A percentile compares a stretch with the other conserved stretches of the same genome.
Conservation (phyloP, 2,113 vertebrate genomes). For the Alouatta palliata region DNA sequence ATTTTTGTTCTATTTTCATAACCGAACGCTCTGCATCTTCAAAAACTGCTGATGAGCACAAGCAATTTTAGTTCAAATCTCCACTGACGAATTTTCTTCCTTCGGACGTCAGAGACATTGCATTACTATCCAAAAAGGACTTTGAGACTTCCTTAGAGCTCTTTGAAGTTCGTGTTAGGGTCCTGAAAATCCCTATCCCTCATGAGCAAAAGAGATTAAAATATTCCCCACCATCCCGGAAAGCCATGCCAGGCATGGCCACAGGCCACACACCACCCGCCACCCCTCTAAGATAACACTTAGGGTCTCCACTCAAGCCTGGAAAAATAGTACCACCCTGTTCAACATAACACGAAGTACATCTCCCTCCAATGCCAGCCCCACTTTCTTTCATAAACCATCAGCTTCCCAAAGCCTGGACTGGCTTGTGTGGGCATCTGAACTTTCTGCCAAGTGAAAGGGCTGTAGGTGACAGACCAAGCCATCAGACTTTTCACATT, state of each 20-base stretch:
- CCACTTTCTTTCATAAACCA: fast-evolving
- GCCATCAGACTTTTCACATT: background rate
- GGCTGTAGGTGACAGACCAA: background rate
- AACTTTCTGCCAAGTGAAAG: background rate
- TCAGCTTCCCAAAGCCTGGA: background rate
- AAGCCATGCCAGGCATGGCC: background rate
- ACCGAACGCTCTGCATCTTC: background rate
- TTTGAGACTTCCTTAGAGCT: background rate
- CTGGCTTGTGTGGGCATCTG: background rate
- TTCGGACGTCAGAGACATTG: background rate
- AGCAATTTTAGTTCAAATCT: constrained; percentile 54
- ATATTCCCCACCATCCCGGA: background rate
- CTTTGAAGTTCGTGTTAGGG: background rate
- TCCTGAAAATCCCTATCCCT: background rate
- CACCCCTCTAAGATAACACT: background rate
- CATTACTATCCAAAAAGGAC: background rate
- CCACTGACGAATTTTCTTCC: constrained; percentile 19
- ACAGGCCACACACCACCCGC: fast-evolving
- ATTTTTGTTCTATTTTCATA: constrained; percentile 54
- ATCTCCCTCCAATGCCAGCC: fast-evolving
- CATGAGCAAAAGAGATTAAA: background rate
- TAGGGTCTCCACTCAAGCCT: background rate
- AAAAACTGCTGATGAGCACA: constrained; percentile 45
- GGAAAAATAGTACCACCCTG: background rate
- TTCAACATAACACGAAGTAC: fast-evolving